Base-by-base conservation (phyloP, 2,888 invertebrate genomes). In the Junonia oenone region DNA sequence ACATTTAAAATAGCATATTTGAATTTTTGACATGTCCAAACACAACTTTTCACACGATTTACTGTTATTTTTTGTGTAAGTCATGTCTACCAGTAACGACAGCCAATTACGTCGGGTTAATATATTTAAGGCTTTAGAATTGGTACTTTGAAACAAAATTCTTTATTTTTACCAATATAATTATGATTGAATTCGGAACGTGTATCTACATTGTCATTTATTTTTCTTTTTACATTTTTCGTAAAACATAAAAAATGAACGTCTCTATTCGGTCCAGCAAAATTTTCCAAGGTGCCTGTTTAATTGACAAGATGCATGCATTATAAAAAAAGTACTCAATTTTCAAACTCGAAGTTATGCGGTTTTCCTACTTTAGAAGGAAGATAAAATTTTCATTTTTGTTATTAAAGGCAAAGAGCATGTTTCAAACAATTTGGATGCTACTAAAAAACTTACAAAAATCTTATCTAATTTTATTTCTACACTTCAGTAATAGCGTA, bases 341-440 rank as follows among this genome's bases (percentile, higher is more conserved):
- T 1, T 1, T 11, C 31, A 4, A 33, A 11, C 31, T 33, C 31
- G 31, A 33, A 33, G 2, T 33, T 33, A 33, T 33, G 31, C 31
- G n/a, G 2, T n/a, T n/a, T n/a, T n/a, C 4, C 4, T 33, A n/a
- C n/a, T 33, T n/a, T 33, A 2, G 2, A n/a, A 11, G 8, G 8
- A 27, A n/a, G 11, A 33, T 6, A 33, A 11, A 11, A 4, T 33
- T 2, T 33, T 5, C 8, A 33, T 2, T n/a, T 33, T 1, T 11
- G n/a, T 33, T 33, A 1, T 6, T 11, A n/a, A 33, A 33, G 22
- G 22, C 5, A 22, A 5, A 22, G 5, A 22, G 22, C 22, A 22
- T 22, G 22, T 22, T 22, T 5, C 22, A 22, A 22, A 22, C 5
- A 22, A 45, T 56, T 52, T 55, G 59, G 57, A 54, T 59, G 59